Percentiles rank a stretch among this genome's conserved stretches.
Evolutionary conservation across 1,140 invertebrate genomes (phyloP).

Genomic region (Bombus polaris): DNA sequence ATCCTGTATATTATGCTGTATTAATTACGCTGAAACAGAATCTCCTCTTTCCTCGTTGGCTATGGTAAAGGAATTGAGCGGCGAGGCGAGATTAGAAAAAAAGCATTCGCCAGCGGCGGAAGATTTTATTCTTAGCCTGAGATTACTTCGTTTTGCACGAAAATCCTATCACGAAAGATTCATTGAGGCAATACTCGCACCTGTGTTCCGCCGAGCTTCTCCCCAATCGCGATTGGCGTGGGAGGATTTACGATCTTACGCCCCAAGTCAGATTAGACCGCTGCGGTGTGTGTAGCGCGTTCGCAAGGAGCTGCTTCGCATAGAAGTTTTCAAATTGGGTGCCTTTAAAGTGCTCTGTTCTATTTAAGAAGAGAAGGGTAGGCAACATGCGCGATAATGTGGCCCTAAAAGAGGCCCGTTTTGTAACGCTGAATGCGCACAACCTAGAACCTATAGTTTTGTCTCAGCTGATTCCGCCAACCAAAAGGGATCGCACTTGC

Average conservation of each 20-base stretch:
- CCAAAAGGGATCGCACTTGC: neutral
- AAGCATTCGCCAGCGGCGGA: constrained; percentile 18
- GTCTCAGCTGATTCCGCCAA: constrained; percentile 13
- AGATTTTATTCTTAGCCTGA: constrained; percentile 60
- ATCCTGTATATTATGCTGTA: too few species aligned
- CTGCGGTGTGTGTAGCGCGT: constrained; percentile 47
- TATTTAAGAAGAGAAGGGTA: constrained; percentile 23
- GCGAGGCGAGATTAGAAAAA: constrained; percentile 10
- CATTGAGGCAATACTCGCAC: constrained; percentile 66
- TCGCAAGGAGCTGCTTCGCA: constrained; percentile 46
- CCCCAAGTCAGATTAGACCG: constrained; percentile 63
- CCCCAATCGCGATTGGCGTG: constrained; percentile 62
- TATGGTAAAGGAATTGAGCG: neutral
- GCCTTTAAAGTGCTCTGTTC: constrained; percentile 56
- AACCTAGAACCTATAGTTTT: constrained; percentile 58
- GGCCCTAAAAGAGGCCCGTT: constrained; percentile 35
- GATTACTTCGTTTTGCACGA: constrained; percentile 60
- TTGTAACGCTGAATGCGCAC: constrained; percentile 28
- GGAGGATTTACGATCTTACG: constrained; percentile 70
- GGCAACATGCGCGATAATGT: constrained; percentile 42
- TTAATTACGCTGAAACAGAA: neutral
- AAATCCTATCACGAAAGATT: constrained; percentile 67
- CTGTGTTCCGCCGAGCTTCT: constrained; percentile 58
- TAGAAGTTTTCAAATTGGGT: constrained; percentile 55
- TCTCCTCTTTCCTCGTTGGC: too few species aligned